phyloP scores from a whole-genome alignment of 2,113 vertebrate species.

The Nematolebias whitei region DNA sequence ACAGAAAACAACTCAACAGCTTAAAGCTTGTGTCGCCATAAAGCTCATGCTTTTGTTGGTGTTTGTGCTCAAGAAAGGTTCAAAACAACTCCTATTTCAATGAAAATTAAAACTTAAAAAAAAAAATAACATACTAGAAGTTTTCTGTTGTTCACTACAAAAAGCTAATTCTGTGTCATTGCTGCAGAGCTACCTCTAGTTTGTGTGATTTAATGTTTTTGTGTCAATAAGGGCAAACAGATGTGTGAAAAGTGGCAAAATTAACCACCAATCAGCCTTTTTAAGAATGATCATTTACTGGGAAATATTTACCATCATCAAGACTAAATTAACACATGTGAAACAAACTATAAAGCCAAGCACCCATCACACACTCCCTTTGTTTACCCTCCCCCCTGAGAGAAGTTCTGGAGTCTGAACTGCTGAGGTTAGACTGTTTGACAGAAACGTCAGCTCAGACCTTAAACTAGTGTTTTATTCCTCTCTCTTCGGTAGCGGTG shows the following conservation, averaged over 20 bases:
- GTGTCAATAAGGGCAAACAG: background rate
- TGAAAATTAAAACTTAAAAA: no score
- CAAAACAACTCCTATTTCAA: no score
- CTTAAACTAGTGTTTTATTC: slow-evolving; percentile 32
- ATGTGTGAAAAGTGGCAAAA: background rate
- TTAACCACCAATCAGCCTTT: no score
- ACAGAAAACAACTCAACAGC: no score
- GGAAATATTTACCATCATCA: background rate
- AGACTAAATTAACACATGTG: background rate
- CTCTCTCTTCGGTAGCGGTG: slow-evolving; percentile 13
- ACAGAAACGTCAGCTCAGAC: slow-evolving; percentile 28
- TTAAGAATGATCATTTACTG: no score
- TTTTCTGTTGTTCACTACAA: no score
- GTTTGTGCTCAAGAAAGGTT: no score
- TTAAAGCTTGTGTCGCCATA: no score
- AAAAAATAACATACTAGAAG: no score
- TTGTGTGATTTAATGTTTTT: background rate
- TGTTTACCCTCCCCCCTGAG: slow-evolving; percentile 51
- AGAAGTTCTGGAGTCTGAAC: slow-evolving; percentile 30
- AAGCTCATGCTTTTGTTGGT: no score
- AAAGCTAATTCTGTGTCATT: background rate
- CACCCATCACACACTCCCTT: slow-evolving; percentile 31
- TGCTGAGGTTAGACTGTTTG: slow-evolving; percentile 44
- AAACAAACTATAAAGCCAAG: slow-evolving; percentile 21
- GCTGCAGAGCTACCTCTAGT: background rate